phyloP scores from a whole-genome alignment of 1,140 invertebrate species.

The Condylostylus longicornis region DNA sequence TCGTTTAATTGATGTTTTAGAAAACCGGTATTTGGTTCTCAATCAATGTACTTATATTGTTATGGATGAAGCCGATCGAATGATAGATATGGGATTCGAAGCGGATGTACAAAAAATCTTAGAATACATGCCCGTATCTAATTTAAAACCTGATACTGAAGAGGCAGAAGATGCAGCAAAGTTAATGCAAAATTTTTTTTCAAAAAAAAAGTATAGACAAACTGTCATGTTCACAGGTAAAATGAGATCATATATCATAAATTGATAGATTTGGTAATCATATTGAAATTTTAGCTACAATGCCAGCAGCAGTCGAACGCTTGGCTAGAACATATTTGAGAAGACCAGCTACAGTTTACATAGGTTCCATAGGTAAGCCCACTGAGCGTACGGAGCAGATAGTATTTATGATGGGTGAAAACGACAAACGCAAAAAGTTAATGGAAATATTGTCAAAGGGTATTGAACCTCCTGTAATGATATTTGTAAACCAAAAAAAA shows the following conservation, averaged over 20 bases:
- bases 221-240: slow-evolving; percentile 99
- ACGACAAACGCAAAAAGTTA: slow-evolving; percentile 82
- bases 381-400: slow-evolving; percentile 97
- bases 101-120: slow-evolving; percentile 96
- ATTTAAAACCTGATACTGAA: slow-evolving; percentile 96
- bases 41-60: slow-evolving; percentile 91
- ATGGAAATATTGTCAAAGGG: slow-evolving; percentile 73
- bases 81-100: slow-evolving; percentile 99
- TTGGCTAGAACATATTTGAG: slow-evolving; percentile 88
- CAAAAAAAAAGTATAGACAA: slow-evolving; percentile 96
- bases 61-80: slow-evolving; percentile 90
- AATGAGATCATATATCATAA: no score
- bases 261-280: no score
- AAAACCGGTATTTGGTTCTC: slow-evolving; percentile 94
- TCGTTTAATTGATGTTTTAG: slow-evolving; percentile 95
- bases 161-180: slow-evolving; percentile 92
- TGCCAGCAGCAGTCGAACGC: slow-evolving; percentile 95
- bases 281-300: no score
- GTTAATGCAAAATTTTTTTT: slow-evolving; percentile 86
- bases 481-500: slow-evolving; percentile 99
- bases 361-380: slow-evolving; percentile 96
- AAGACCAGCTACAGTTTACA: slow-evolving; percentile 94
- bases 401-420: slow-evolving; percentile 87
- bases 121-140: slow-evolving; percentile 96
- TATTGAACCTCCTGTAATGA: slow-evolving; percentile 93